Evolutionary conservation across 2,797 vertebrate genomes (phyloP), one percentile per base, ranked within the genome.

Genomic region (Erethizon dorsatum): DNA sequence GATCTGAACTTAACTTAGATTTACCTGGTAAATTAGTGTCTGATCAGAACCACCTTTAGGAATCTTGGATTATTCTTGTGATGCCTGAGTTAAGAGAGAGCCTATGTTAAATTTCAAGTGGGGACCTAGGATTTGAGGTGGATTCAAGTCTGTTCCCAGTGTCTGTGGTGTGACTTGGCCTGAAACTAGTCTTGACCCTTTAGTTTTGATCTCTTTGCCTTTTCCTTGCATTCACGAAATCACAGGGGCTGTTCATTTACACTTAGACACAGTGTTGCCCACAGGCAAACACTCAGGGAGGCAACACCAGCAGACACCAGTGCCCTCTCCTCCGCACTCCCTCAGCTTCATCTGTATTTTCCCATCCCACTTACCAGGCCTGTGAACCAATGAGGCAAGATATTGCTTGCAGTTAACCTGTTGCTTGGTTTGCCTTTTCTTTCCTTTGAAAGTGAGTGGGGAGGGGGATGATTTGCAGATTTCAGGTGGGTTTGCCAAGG

Each of bases 391-490:
- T 12, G 57, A 93, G 84, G 56, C 28, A 57, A 69, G 54, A 59
- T 45, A 31, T 2, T 63, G 37, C 61, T 65, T 56, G 83, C 50
- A 56, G 75, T 73, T 88, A 78, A 97, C 83, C 86, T 86, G 63
- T 47, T 79, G 71, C 57, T 82, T 61, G 91, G 61, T 77, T 57
- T 92, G 73, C 9, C 26, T 96, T 95, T 45, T 24, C 79, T 92
- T 94, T 78, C 73, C 79, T 94, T 95, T 94, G 88, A 96, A 91
- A 93, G 71, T 54, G 78, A 79, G 28, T 56, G 47, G 56, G 56
- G 56, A 26, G 54, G n/a, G 69, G 91, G 95, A 91, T 93, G 90
- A 83, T 67, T 91, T 96, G 75, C 75, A 91, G 83, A 86, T 67
- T 75, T 80, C 71, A 31, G 52, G 15, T 77, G 56, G 73, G 20